These are phyloP conservation scores for honey bee (Apis mellifera) DNA, from an alignment of 1,140 invertebrate genomes.

Conservation along the genomic window DNA sequence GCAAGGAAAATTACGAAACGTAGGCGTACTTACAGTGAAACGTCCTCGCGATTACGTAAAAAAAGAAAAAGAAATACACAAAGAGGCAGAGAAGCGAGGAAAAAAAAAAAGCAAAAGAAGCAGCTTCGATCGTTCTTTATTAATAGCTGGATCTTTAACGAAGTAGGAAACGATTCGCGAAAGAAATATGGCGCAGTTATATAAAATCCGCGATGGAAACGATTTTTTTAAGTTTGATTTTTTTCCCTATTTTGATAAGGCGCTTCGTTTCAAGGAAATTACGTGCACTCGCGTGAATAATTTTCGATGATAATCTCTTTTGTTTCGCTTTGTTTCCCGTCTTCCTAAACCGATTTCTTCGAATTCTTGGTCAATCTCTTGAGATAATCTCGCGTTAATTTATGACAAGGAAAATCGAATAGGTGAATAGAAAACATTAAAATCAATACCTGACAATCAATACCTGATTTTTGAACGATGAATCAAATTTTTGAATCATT, in stretches of 20 bases:
- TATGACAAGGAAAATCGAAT: neutral
- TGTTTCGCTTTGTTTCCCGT: conserved; percentile 2
- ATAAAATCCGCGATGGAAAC: neutral
- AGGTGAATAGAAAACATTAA: too few species aligned
- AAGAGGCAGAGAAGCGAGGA: neutral
- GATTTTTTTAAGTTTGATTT: conserved; percentile 7
- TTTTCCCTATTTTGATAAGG: neutral
- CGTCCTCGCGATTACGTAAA: conserved; percentile 32
- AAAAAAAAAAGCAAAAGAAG: conserved; percentile 9
- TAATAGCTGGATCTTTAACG: conserved; percentile 17
- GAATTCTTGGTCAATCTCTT: neutral
- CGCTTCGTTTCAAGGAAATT: neutral
- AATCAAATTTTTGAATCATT: too few species aligned
- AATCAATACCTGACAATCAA: too few species aligned
- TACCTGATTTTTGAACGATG: too few species aligned
- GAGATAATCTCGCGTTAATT: conserved; percentile 9
- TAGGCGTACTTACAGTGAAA: neutral
- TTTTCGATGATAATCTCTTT: conserved; percentile 20
- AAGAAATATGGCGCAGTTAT: neutral
- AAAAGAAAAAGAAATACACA: conserved; percentile 1
- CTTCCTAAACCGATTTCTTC: neutral
- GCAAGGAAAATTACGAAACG: conserved; percentile 38
- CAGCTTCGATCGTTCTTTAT: conserved; percentile 10
- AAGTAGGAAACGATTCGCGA: conserved; percentile 1
- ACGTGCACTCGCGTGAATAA: neutral